These are phyloP conservation scores for Geococcyx californianus DNA, from an alignment of 2,113 vertebrate species.

Conservation along the genomic window DNA sequence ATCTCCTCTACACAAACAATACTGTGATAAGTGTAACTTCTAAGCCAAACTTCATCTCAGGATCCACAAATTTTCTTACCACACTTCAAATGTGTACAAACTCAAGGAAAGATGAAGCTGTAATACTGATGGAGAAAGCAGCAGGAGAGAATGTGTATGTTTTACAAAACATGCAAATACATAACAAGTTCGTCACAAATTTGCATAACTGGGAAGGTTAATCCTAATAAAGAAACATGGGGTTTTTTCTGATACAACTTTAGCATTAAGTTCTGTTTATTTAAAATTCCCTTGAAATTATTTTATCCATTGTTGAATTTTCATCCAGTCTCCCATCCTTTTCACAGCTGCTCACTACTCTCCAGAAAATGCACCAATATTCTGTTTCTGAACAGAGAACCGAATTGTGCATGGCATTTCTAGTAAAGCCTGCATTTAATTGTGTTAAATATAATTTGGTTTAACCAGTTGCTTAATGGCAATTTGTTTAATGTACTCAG, in stretches of 20 bases:
- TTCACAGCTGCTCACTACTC: background rate
- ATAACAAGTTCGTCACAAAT: background rate
- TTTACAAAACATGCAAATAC: background rate
- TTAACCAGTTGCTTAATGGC: background rate
- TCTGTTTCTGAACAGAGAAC: background rate
- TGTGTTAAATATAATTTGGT: background rate
- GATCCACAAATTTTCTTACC: background rate
- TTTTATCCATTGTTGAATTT: background rate
- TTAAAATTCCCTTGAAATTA: background rate
- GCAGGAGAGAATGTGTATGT: background rate
- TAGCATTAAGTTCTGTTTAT: background rate
- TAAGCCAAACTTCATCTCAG: background rate
- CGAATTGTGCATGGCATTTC: background rate
- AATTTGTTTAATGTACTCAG: background rate
- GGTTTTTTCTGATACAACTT: background rate
- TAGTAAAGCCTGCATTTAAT: background rate
- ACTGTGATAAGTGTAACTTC: background rate
- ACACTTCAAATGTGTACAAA: background rate
- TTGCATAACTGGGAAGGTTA: background rate
- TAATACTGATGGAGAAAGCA: background rate
- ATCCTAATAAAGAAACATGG: background rate
- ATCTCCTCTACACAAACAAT: background rate
- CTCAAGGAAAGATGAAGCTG: background rate
- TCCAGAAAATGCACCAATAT: rapidly evolving
- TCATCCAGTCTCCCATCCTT: background rate